Percentiles rank a stretch among this genome's conserved stretches.
Conservation (phyloP, 1,140 invertebrate species). For the Brachionus rotundiformis region DNA sequence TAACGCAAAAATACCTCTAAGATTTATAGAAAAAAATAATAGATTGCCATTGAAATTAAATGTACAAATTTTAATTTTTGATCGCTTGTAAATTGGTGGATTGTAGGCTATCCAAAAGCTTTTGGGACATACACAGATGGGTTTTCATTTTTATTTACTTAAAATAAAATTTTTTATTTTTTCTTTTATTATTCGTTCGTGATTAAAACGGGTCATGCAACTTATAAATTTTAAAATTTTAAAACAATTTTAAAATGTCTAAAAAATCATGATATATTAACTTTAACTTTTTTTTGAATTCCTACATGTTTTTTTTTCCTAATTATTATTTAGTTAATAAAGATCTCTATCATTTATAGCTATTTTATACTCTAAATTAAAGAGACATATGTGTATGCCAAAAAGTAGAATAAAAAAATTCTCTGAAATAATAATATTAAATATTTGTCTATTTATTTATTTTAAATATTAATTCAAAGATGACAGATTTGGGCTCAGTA, state of each 20-base stretch:
- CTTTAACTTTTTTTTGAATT: too few species aligned
- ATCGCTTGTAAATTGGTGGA: background rate
- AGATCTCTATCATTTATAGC: too few species aligned
- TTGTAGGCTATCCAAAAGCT: background rate
- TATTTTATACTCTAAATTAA: too few species aligned
- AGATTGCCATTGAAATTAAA: background rate
- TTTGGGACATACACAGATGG: background rate
- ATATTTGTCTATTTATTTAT: background rate
- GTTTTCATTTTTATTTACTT: background rate
- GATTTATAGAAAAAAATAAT: too few species aligned
- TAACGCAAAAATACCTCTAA: background rate
- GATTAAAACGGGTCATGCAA: background rate
- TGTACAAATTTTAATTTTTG: background rate
- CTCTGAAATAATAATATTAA: background rate
- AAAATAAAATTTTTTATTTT: background rate
- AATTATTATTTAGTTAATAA: too few species aligned
- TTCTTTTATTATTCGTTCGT: background rate
- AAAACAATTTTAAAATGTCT: background rate
- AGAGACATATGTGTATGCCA: too few species aligned
- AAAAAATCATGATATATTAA: background rate
- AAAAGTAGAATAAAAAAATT: too few species aligned
- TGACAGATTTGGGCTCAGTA: too few species aligned
- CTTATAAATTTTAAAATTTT: background rate
- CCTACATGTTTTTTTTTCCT: too few species aligned
- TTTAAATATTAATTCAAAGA: too few species aligned